Evolutionary conservation across 2,888 invertebrate genomes (phyloP).

Genomic region (Mylabris sibirica): DNA sequence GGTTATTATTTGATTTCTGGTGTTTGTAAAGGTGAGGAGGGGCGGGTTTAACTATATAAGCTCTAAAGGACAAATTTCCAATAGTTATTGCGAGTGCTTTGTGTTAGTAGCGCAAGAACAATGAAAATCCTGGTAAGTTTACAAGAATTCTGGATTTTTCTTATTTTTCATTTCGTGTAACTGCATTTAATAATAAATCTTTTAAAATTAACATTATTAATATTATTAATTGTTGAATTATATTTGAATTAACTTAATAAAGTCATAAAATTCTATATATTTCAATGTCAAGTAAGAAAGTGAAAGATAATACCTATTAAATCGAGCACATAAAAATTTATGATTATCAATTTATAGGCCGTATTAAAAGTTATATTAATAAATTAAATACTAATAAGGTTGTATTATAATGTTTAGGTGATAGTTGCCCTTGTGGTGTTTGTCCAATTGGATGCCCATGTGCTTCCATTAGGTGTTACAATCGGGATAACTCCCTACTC

Average conservation of each 20-base stretch:
- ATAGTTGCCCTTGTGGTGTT: constrained; percentile 17
- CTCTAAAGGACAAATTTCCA: constrained; percentile 40
- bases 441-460: constrained; percentile 27
- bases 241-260: constrained; percentile 5
- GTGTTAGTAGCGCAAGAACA: constrained; percentile 36
- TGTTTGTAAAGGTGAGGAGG: constrained; percentile 16
- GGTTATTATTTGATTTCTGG: constrained; percentile 16
- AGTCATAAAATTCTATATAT: constrained; percentile 2
- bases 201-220: neutral
- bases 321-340: neutral
- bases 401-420: neutral
- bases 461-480: constrained; percentile 58
- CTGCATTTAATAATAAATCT: neutral
- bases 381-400: neutral
- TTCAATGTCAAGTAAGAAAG: constrained; percentile 15
- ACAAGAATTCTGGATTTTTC: neutral
- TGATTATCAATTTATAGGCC: neutral
- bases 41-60: constrained; percentile 42
- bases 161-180: neutral
- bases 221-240: neutral
- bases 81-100: constrained; percentile 47
- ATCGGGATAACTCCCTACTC: constrained; percentile 53
- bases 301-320: constrained; percentile 6
- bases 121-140: constrained; percentile 47
- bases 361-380: neutral